Conservation (phyloP, 2,888 invertebrate genomes). For the Pristionchus entomophagus region DNA sequence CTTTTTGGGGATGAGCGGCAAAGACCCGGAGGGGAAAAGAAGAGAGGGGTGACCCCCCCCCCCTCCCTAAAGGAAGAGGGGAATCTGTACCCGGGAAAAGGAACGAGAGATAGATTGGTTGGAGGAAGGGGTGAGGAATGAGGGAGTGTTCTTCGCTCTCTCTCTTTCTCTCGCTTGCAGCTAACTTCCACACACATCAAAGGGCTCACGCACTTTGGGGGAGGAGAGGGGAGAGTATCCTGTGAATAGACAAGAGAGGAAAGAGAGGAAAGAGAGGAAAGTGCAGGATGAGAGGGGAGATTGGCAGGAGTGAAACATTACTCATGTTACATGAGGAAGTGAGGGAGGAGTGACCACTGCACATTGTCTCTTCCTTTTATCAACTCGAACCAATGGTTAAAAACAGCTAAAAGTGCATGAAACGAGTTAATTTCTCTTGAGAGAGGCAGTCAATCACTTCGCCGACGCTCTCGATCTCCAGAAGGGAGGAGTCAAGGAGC, state of each 20-base stretch:
- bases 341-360: too few species aligned
- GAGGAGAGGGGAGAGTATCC: not conserved
- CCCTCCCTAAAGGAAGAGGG: not conserved
- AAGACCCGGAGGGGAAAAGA: not conserved
- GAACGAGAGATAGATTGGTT: not conserved
- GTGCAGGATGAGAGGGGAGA: not conserved
- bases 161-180: not conserved
- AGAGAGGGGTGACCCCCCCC: not conserved
- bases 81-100: not conserved
- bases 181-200: conserved; percentile 14
- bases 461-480: conserved; percentile 93
- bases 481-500: conserved; percentile 81
- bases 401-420: too few species aligned
- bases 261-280: not conserved
- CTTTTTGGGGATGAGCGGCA: not conserved
- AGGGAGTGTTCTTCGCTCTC: not conserved
- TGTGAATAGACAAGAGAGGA: not conserved
- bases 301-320: not conserved
- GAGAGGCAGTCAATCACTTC: conserved; percentile 95
- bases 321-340: too few species aligned
- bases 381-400: too few species aligned
- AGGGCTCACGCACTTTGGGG: not conserved
- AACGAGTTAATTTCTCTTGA: not conserved
- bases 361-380: too few species aligned
- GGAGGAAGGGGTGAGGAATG: not conserved